Evolutionary conservation across 2,888 invertebrate species (phyloP), one percentile per base, ranked within the genome.

Genomic region (Ormyrus thymus): DNA sequence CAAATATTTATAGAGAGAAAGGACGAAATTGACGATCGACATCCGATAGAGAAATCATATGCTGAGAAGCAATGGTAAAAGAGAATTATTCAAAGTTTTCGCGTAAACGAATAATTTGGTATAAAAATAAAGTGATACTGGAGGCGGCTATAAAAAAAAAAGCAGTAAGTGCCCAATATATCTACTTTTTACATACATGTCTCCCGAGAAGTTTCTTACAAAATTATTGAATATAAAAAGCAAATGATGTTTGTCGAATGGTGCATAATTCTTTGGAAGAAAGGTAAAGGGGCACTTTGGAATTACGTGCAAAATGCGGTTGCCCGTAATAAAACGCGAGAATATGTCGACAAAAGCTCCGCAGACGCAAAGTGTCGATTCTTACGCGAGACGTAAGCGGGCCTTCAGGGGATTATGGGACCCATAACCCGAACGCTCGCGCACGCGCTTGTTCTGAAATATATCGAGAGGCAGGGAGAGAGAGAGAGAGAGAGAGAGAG

Each of bases 371-470:
- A 86, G 79, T 77, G 82, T 79, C 69, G 82, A 84, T 73, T 82
- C 80, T 81, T 82, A 76, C 81, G 81, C 81, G 74, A 74, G 68
- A 58, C 70, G 56, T 75, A 79, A 81, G 81, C 73, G 29, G 81
- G 81, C 79, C 81, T 78, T 78, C 81, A 78, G 82, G 82, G 84
- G 82, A 83, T 83, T 84, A 83, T 84, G 85, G 80, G 79, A 82
- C 84, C 83, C 82, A 86, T 87, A 86, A 86, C 85, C 85, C 85
- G 83, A 85, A 85, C 85, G 85, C 84, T 83, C 85, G 83, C n/a
- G 46, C 10, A 7, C 53, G 53, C 43, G 10, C 50, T 59, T 29
- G 48, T 65, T 66, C 46, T 70, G 55, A 76, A 84, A 88, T 65
- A 87, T 86, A 88, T 88, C 87, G 84, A 85, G 80, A 84, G 85